phyloP scores from a whole-genome alignment of 2,797 vertebrate genomes.

The Rhabdophis nuchalis region DNA sequence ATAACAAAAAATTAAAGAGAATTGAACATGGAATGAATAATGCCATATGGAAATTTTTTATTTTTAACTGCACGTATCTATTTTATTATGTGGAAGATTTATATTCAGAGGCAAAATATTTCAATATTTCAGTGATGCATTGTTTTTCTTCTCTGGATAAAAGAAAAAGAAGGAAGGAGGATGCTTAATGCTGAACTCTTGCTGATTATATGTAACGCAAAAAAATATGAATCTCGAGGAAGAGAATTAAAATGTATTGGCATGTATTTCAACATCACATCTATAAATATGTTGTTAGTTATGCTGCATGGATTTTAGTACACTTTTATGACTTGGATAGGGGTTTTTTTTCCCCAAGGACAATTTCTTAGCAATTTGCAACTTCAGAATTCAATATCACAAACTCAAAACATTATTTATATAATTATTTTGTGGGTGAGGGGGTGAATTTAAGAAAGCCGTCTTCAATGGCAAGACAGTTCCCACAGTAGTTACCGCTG shows the following conservation, averaged over 20 bases:
- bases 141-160: not conserved
- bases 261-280: not conserved
- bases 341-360: not conserved
- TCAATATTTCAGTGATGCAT: conserved; percentile 28
- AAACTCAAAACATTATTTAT: not conserved
- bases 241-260: conserved; percentile 15
- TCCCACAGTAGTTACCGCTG: not conserved
- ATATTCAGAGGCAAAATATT: conserved; percentile 4
- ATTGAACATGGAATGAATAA: conserved; percentile 30
- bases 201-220: not conserved
- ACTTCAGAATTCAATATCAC: not conserved
- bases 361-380: not conserved
- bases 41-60: conserved; percentile 45
- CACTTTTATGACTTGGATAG: not conserved
- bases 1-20: conserved; percentile 50
- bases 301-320: not conserved
- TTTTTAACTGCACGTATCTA: conserved; percentile 40
- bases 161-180: not conserved
- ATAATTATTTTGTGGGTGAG: not conserved
- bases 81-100: conserved; percentile 57
- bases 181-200: not conserved
- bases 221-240: not conserved
- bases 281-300: not conserved
- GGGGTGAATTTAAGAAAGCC: not conserved
- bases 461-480: not conserved